phyloP scores from a whole-genome alignment of 2,888 invertebrate genomes.

The Teinopalpus imperialis region DNA sequence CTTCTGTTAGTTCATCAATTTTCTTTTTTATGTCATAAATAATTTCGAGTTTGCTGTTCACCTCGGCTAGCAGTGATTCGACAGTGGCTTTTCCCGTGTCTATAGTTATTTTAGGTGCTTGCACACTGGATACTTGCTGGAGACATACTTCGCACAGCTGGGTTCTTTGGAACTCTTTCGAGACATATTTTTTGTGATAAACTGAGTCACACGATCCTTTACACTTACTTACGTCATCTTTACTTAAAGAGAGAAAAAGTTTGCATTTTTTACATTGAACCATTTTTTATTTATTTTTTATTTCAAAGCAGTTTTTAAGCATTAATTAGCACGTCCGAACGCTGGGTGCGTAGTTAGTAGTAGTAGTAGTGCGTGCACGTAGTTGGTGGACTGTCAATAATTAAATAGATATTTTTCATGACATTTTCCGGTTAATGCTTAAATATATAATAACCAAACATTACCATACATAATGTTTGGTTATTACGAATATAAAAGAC shows the following conservation, averaged over 20 bases:
- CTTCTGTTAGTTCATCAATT: constrained; percentile 9
- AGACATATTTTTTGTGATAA: not conserved
- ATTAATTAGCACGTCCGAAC: too few species aligned
- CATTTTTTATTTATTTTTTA: too few species aligned
- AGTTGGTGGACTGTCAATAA: too few species aligned
- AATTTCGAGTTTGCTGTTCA: constrained; percentile 4
- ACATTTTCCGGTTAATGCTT: too few species aligned
- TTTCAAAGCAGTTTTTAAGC: too few species aligned
- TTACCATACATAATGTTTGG: too few species aligned
- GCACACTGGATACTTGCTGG: not conserved
- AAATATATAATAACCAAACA: too few species aligned
- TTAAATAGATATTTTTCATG: too few species aligned
- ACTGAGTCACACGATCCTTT: not conserved
- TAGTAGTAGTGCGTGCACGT: too few species aligned
- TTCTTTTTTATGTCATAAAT: constrained; percentile 15
- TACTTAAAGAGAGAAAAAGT: not conserved
- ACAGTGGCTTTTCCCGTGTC: not conserved
- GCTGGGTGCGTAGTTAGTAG: too few species aligned
- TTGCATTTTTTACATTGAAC: not conserved
- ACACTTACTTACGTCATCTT: not conserved
- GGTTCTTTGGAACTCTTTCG: constrained; percentile 6
- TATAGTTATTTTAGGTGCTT: constrained; percentile 6
- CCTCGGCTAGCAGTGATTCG: not conserved
- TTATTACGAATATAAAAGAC: too few species aligned
- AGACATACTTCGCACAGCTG: constrained; percentile 1